phyloP scores from a whole-genome alignment of 2,113 vertebrate species.

The Microtus pennsylvanicus region DNA sequence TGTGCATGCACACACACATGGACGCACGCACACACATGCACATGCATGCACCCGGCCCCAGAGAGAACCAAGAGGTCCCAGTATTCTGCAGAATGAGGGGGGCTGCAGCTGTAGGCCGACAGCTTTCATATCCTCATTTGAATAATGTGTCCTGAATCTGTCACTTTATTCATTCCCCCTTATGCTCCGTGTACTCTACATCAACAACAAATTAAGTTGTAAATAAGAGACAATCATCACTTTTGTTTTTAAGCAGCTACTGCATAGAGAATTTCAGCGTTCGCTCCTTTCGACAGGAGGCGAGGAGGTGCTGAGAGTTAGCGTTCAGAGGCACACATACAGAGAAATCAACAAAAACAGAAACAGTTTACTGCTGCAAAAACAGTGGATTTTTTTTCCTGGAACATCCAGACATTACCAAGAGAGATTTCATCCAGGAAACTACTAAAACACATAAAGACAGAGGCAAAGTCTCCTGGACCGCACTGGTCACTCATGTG shows the following conservation, averaged over 20 bases:
- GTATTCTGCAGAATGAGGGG: constrained; percentile 92
- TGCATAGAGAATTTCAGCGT: constrained; percentile 90
- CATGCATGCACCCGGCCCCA: neutral
- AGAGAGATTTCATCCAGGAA: constrained; percentile 74
- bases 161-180: constrained; percentile 95
- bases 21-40: constrained; percentile 40
- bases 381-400: constrained; percentile 63
- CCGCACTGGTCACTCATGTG: neutral
- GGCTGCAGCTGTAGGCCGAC: constrained; percentile 94
- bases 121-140: constrained; percentile 98
- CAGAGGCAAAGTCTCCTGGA: neutral
- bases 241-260: constrained; percentile 95
- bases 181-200: constrained; percentile 96
- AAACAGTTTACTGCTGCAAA: constrained; percentile 82
- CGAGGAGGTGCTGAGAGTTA: constrained; percentile 85
- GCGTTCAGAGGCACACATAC: constrained; percentile 88
- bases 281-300: constrained; percentile 84
- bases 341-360: constrained; percentile 86
- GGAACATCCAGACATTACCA: constrained; percentile 73
- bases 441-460: constrained; percentile 31
- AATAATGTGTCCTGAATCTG: constrained; percentile 99
- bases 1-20: constrained; percentile 60
- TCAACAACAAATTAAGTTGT: constrained; percentile 97
- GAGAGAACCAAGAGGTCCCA: constrained; percentile 90
- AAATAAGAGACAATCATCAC: constrained; percentile 98